phyloP scores from a whole-genome alignment of 2,888 invertebrate species.

The Smittia aterrima region DNA sequence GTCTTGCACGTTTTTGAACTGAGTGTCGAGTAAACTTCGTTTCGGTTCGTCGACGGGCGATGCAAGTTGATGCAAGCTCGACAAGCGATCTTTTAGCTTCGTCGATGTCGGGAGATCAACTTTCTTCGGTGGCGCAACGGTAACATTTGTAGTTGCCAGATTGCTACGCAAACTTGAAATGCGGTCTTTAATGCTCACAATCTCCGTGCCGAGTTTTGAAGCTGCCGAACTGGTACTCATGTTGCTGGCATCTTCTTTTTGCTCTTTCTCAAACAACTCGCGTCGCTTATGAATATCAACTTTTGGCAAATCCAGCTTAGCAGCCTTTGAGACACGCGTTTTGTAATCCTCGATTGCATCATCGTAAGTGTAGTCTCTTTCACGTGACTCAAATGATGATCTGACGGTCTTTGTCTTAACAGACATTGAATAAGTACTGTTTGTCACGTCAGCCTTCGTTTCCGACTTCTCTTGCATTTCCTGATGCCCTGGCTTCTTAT shows the following conservation, averaged over 20 bases:
- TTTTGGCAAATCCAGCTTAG: slow-evolving; percentile 66
- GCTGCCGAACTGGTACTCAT: neutral
- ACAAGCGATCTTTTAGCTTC: slow-evolving; percentile 51
- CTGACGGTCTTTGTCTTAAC: slow-evolving; percentile 49
- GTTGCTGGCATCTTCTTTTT: slow-evolving; percentile 54
- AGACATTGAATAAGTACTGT: neutral
- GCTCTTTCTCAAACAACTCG: slow-evolving; percentile 76
- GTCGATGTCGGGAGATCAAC: slow-evolving; percentile 7
- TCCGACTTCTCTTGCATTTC: slow-evolving; percentile 11
- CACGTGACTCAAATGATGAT: slow-evolving; percentile 57
- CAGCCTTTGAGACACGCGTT: slow-evolving; percentile 66
- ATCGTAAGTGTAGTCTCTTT: slow-evolving; percentile 79
- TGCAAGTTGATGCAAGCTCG: slow-evolving; percentile 51
- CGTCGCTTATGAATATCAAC: slow-evolving; percentile 78
- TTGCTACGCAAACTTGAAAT: slow-evolving; percentile 66
- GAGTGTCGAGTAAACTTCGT: slow-evolving; percentile 47
- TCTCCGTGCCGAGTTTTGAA: slow-evolving; percentile 45
- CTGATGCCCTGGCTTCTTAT: slow-evolving; percentile 41
- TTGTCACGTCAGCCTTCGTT: neutral
- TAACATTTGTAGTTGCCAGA: slow-evolving; percentile 45
- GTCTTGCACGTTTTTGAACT: slow-evolving; percentile 27
- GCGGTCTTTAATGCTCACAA: slow-evolving; percentile 66
- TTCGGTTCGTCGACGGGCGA: slow-evolving; percentile 49
- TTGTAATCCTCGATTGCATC: slow-evolving; percentile 85
- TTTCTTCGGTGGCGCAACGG: slow-evolving; percentile 47